Conservation (phyloP, 2,888 invertebrate species). For the Drosophila antonietae region DNA sequence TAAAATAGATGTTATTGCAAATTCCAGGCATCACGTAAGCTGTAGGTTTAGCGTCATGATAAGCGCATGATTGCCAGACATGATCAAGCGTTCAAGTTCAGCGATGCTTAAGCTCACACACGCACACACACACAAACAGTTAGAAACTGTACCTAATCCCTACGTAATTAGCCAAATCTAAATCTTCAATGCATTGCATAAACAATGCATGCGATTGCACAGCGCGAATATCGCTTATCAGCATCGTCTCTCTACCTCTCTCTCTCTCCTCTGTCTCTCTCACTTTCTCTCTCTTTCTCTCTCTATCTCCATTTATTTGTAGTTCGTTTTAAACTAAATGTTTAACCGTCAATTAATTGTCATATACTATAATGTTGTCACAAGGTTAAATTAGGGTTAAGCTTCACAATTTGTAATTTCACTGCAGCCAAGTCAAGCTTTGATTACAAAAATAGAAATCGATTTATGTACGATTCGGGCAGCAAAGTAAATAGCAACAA, state of each 20-base stretch:
- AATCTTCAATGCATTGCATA: constrained; percentile 63
- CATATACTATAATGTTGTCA: constrained; percentile 53
- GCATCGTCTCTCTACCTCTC: neutral
- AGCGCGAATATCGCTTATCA: constrained; percentile 54
- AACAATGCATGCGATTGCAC: constrained; percentile 52
- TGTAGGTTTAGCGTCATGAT: constrained; percentile 57
- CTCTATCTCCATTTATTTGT: neutral
- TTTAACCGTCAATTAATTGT: constrained; percentile 24
- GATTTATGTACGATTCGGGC: constrained; percentile 37
- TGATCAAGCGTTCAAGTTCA: constrained; percentile 69
- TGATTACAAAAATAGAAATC: constrained; percentile 35
- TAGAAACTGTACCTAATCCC: constrained; percentile 45
- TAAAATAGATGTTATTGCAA: constrained; percentile 49
- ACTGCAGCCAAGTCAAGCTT: constrained; percentile 24
- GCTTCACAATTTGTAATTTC: neutral
- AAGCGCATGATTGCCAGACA: constrained; percentile 70
- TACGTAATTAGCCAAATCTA: constrained; percentile 48
- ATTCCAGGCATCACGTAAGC: constrained; percentile 60
- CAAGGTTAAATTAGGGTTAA: constrained; percentile 64
- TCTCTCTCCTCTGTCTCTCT: neutral
- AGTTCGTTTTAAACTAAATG: neutral
- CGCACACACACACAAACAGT: neutral
- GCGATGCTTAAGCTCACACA: constrained; percentile 26
- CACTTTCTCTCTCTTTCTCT: neutral
- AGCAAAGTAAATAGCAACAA: constrained; percentile 35